Conservation (phyloP, 1,140 invertebrate species). For the Eciton burchellii region DNA sequence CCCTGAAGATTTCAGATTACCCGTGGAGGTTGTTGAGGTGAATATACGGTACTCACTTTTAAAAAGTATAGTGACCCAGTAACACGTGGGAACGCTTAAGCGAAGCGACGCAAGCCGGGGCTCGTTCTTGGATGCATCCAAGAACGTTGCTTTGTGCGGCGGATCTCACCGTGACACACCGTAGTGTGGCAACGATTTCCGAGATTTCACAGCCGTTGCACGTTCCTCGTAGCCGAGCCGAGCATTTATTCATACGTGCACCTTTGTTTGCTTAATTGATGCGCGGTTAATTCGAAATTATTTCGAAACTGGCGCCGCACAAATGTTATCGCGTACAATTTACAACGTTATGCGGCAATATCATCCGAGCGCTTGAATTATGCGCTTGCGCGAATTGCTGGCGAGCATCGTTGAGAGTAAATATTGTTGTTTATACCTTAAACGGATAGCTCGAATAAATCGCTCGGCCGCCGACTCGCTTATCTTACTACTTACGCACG, state of each 20-base stretch:
- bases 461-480: not conserved
- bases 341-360: constrained; percentile 32
- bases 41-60: constrained; percentile 73
- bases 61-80: constrained; percentile 77
- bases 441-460: not conserved
- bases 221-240: constrained; percentile 30
- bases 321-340: constrained; percentile 33
- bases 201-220: constrained; percentile 64
- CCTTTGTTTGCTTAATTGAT: constrained; percentile 63
- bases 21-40: constrained; percentile 63
- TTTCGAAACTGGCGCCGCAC: constrained; percentile 39
- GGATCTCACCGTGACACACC: constrained; percentile 51
- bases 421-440: not conserved
- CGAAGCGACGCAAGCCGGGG: constrained; percentile 52
- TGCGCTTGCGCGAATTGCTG: not conserved
- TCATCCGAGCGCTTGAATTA: constrained; percentile 14
- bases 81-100: constrained; percentile 75
- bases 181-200: constrained; percentile 68
- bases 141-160: constrained; percentile 68
- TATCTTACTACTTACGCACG: not conserved
- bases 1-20: constrained; percentile 63
- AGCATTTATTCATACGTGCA: constrained; percentile 30
- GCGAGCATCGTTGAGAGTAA: not conserved
- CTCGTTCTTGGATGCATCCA: constrained; percentile 71
- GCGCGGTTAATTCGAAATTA: constrained; percentile 39